Conservation (phyloP, 1,140 invertebrate genomes). For the Drosophila ohnishii region DNA sequence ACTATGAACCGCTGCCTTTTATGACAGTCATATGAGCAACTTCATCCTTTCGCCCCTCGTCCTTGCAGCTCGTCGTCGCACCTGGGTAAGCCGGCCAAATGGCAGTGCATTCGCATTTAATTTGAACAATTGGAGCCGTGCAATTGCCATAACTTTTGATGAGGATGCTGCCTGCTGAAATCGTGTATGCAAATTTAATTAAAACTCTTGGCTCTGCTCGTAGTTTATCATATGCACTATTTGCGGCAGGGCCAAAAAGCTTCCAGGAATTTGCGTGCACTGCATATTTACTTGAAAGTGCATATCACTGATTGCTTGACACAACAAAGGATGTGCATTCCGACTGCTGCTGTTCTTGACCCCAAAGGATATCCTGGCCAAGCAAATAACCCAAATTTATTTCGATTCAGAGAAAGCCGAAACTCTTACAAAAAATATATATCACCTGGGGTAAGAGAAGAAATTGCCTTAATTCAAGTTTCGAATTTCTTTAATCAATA, state of each 20-base stretch:
- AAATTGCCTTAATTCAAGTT: neutral
- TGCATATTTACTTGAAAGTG: conserved; percentile 44
- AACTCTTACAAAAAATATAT: neutral
- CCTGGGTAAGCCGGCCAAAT: conserved; percentile 35
- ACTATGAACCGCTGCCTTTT: conserved; percentile 49
- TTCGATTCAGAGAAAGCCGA: neutral
- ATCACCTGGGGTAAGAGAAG: neutral
- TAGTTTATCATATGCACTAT: conserved; percentile 27
- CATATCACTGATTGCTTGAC: conserved; percentile 50
- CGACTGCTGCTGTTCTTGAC: conserved; percentile 38
- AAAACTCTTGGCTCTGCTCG: conserved; percentile 37
- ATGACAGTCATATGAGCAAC: conserved; percentile 30
- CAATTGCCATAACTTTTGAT: conserved; percentile 51
- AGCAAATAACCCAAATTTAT: conserved; percentile 19
- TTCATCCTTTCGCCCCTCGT: conserved; percentile 10
- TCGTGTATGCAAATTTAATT: conserved; percentile 72
- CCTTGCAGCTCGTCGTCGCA: conserved; percentile 21
- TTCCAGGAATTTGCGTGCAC: conserved; percentile 30
- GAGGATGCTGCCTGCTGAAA: conserved; percentile 21
- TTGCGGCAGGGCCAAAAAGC: conserved; percentile 20
- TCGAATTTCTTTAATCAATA: neutral
- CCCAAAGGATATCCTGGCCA: conserved; percentile 17
- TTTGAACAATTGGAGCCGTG: conserved; percentile 36
- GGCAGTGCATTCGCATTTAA: conserved; percentile 33
- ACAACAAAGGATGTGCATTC: conserved; percentile 37